Base-by-base conservation (phyloP, 2,113 vertebrate genomes). In the Periophthalmus modestus region DNA sequence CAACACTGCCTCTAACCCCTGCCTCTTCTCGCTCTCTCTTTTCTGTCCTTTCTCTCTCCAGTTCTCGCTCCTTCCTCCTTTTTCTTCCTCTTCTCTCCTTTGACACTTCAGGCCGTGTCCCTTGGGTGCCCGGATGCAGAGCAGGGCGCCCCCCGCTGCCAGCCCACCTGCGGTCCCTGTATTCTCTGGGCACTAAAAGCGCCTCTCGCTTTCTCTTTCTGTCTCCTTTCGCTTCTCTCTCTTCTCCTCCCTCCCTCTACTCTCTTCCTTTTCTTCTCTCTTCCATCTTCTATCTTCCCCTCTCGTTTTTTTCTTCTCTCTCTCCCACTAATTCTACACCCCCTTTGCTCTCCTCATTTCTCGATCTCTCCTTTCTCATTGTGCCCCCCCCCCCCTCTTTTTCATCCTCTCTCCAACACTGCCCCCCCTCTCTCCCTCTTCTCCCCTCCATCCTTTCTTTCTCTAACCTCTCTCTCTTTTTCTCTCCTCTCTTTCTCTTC, bases 111-210 rank as follows among this genome's bases (percentile, higher is more conserved):
- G 4, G 21, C 55, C 16, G 71, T 78, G 85, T 79, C 78, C 75
- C 80, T 62, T 48, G 75, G 46, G 71, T 43, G 43, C 39, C 59
- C 57, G 0, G 13, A 23, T 81, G 68, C 24, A 16, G 69, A 59
- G 76, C 85, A 43, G 78, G 54, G 62, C 69, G 82, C 79, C 75
- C 79, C 18, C 11, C 66, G 72, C 43, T 6, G 48, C 81, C 34
- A 23, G 68, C 69, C 65, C 71, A 75, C 73, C 78, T 78, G 82
- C 75, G 78, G 79, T 80, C 79, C 75, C 59, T 87, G 62, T 63
- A 63, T 73, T 63, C 63, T 77, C 71, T 76, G 34, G 6, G n/a
- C 39, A 65, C 33, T 79, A 77, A 79, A 75, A 82, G 81, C 48
- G 66, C 54, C 61, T 72, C 71, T 43, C 39, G 10, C 39, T 43